Conservation (phyloP, 1,140 invertebrate species). For the Euglossa dilemma region DNA sequence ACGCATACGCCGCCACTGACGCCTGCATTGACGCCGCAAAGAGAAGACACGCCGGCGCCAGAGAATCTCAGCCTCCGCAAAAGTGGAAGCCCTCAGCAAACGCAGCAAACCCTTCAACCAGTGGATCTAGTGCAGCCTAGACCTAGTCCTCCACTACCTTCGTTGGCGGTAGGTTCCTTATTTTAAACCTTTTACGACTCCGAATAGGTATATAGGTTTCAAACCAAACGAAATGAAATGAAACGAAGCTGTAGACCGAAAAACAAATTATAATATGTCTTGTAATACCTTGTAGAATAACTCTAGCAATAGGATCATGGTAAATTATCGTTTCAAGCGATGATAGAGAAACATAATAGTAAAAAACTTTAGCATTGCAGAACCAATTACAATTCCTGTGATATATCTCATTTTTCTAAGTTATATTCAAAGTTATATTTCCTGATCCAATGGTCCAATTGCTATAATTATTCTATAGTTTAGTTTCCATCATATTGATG, state of each 20-base stretch:
- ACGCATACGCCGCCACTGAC: constrained; percentile 78
- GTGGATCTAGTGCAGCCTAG: constrained; percentile 79
- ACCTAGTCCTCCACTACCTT: constrained; percentile 76
- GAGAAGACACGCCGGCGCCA: constrained; percentile 83
- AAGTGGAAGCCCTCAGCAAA: constrained; percentile 73
- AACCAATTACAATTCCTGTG: too few relatives aligned
- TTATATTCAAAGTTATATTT: too few relatives aligned
- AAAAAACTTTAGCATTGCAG: too few relatives aligned
- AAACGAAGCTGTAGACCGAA: too few relatives aligned
- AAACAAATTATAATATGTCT: not conserved
- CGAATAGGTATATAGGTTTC: not conserved
- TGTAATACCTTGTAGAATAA: too few relatives aligned
- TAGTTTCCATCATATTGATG: too few relatives aligned
- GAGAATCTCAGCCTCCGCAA: constrained; percentile 85
- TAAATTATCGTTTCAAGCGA: too few relatives aligned
- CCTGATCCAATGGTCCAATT: too few relatives aligned
- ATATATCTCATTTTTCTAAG: too few relatives aligned
- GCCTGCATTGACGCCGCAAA: constrained; percentile 78
- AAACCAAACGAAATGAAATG: not conserved
- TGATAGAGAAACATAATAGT: too few relatives aligned
- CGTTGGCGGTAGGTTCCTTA: constrained; percentile 72
- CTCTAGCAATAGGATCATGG: too few relatives aligned
- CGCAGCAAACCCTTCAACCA: constrained; percentile 73
- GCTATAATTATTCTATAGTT: too few relatives aligned
- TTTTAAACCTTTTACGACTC: not conserved